Evolutionary conservation across 2,113 vertebrate species (phyloP).

Genomic region (Paramisgurnus dabryanus): DNA sequence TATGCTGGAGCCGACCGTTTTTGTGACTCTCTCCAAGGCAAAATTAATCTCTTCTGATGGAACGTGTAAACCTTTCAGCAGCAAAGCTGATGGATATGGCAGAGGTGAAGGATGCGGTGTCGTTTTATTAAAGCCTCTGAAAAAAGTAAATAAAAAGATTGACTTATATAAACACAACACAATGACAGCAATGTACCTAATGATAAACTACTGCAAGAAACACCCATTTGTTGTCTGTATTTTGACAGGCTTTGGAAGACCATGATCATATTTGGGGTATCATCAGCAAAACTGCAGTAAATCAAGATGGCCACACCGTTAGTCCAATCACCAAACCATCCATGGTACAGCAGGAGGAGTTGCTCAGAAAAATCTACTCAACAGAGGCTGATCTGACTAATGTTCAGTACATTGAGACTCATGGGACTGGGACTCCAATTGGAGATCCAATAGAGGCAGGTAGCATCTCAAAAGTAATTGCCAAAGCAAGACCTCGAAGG

Average conservation of each 20-base stretch:
- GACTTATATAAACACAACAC: too few relatives aligned
- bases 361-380: conserved; percentile 79
- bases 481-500: conserved; percentile 67
- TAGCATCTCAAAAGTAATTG: conserved; percentile 77
- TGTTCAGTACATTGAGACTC: conserved; percentile 84
- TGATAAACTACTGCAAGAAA: too few relatives aligned
- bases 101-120: conserved; percentile 88
- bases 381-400: conserved; percentile 66
- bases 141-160: conserved; percentile 68
- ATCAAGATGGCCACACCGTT: conserved; percentile 79
- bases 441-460: conserved; percentile 80
- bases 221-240: neutral
- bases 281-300: conserved; percentile 79
- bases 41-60: conserved; percentile 85
- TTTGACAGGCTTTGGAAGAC: conserved; percentile 70
- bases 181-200: too few relatives aligned
- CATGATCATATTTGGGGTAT: conserved; percentile 81
- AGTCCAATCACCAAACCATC: conserved; percentile 83
- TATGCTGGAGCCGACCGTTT: conserved; percentile 78
- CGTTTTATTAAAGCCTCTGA: conserved; percentile 79
- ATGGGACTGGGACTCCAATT: conserved; percentile 81
- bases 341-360: conserved; percentile 78
- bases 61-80: conserved; percentile 83
- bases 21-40: conserved; percentile 83
- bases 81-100: conserved; percentile 81